Conservation (phyloP, 1,140 invertebrate species). For the Contarinia nasturtii region DNA sequence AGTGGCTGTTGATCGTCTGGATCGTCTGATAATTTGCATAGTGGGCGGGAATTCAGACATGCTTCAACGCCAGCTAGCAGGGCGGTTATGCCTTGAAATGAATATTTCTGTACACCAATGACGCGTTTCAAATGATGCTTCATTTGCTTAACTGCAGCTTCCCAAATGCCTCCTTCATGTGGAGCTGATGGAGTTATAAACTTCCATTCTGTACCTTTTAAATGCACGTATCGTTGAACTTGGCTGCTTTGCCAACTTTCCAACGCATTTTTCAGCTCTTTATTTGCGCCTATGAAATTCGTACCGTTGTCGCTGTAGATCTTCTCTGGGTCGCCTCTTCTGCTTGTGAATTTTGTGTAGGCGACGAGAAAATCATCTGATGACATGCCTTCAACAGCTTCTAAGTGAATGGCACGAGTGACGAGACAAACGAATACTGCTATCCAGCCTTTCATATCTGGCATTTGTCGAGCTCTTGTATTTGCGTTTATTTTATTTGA, state of each 20-base stretch:
- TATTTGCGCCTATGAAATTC: slow-evolving; percentile 12
- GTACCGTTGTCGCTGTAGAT: slow-evolving; percentile 12
- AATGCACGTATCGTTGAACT: neutral
- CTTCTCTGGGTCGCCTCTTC: neutral
- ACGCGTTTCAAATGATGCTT: slow-evolving; percentile 12
- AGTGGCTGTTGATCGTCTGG: slow-evolving; percentile 10
- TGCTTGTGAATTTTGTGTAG: neutral
- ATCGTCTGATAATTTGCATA: slow-evolving; percentile 11
- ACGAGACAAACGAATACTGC: neutral
- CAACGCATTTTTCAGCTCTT: slow-evolving; percentile 2
- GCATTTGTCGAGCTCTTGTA: neutral
- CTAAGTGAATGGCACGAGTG: neutral
- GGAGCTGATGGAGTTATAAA: slow-evolving; percentile 6
- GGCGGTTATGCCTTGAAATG: slow-evolving; percentile 13
- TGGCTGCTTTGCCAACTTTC: neutral
- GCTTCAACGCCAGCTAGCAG: slow-evolving; percentile 10
- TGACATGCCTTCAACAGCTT: neutral
- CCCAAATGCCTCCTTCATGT: slow-evolving; percentile 20
- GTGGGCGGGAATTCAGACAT: slow-evolving; percentile 14
- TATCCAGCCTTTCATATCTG: neutral
- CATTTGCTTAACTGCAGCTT: slow-evolving; percentile 14
- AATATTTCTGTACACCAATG: slow-evolving; percentile 7
- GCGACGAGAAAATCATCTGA: neutral
- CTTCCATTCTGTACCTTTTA: neutral
- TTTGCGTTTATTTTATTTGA: neutral